A percentile compares a stretch with the other conserved stretches of the same genome.
These are phyloP conservation scores for Onthophagus sagittarius DNA, from an alignment of 2,888 invertebrate species.

Conservation along the genomic window DNA sequence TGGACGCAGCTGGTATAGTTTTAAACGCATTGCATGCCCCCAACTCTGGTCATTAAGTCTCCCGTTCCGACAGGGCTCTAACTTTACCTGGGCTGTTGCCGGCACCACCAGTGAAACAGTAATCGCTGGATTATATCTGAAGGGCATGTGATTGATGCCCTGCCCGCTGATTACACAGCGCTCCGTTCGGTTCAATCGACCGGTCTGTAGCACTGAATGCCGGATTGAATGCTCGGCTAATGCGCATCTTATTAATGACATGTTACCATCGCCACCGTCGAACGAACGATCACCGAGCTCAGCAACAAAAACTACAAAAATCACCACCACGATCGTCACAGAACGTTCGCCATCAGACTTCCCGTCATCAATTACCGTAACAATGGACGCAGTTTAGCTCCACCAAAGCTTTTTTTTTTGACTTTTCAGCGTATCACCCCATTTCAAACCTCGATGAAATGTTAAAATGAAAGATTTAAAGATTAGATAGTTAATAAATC, in stretches of 20 bases:
- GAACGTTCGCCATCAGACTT: neutral
- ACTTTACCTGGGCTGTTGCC: neutral
- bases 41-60: neutral
- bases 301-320: neutral
- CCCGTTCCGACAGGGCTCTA: neutral
- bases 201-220: slow-evolving; percentile 45
- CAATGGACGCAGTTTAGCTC: neutral
- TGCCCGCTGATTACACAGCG: slow-evolving; percentile 48
- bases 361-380: neutral
- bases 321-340: neutral
- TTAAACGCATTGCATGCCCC: neutral
- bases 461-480: neutral
- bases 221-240: slow-evolving; percentile 42
- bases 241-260: slow-evolving; percentile 41
- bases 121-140: slow-evolving; percentile 32
- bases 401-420: neutral
- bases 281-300: neutral
- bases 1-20: neutral
- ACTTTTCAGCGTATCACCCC: neutral
- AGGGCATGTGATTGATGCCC: slow-evolving; percentile 47
- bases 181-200: slow-evolving; percentile 49
- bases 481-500: too few relatives aligned
- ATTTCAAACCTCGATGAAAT: neutral
- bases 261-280: slow-evolving; percentile 4
- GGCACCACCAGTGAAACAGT: slow-evolving; percentile 3